Percentiles rank a stretch among this genome's conserved stretches.
phyloP scores from a whole-genome alignment of 2,797 vertebrate genomes.

The Cossypha heuglini region DNA sequence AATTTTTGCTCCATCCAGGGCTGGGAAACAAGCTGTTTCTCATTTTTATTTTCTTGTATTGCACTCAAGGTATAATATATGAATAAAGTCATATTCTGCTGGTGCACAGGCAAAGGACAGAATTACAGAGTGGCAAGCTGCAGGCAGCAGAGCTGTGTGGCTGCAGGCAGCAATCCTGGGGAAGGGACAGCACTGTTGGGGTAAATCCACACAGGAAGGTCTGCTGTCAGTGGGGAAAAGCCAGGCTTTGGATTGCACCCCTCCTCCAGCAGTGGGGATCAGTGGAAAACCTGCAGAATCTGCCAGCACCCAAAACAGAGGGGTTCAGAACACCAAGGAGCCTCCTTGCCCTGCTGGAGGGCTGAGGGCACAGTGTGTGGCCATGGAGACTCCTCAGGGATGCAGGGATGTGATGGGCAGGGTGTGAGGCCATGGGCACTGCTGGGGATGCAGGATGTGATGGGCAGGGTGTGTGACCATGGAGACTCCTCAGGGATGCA shows the following conservation, averaged over 20 bases:
- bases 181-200: accelerated
- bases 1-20: conserved; percentile 52
- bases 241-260: not conserved
- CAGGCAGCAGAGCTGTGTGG: not conserved
- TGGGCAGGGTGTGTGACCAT: not conserved
- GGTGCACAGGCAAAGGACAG: not conserved
- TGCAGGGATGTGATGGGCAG: accelerated
- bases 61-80: conserved; percentile 33
- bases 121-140: not conserved
- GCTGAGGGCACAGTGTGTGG: accelerated
- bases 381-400: accelerated
- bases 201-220: not conserved
- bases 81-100: not conserved
- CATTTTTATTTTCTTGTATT: conserved; percentile 63
- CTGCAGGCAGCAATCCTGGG: not conserved
- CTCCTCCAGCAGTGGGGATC: accelerated
- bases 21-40: conserved; percentile 56
- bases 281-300: not conserved
- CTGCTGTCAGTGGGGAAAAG: accelerated
- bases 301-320: not conserved
- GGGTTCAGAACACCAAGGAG: accelerated
- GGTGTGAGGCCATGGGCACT: too few species aligned
- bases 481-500: too few species aligned
- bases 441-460: accelerated
- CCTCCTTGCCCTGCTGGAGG: not conserved